Base-by-base conservation (phyloP, 2,888 invertebrate genomes). In the Biston stratarius region DNA sequence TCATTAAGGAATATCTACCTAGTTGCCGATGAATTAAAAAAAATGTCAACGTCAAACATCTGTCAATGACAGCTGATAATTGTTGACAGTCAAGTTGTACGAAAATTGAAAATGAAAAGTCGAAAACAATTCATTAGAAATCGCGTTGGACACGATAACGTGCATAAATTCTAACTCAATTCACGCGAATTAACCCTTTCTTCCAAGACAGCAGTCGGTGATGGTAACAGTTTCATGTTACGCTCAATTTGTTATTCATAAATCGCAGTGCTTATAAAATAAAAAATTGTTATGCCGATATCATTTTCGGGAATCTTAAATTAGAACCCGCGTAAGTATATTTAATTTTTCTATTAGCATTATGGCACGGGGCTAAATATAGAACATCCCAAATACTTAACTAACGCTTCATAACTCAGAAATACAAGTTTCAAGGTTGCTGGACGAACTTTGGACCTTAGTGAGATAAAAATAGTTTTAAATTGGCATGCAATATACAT, bases 371-470 rank as follows among this genome's bases (percentile, higher is more conserved):
- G n/a, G 56, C 69, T 72, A 72, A 67, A 64, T 59, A 63, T 72
- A 72, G 67, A 48, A 36, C 48, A 60, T 34, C 61, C 24, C 24
- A 12, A 55, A 62, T 44, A 45, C 38, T 6, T 59, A 10, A 44
- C 49, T 56, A 36, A 36, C 59, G 44, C 24, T 59, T 42, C 36
- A 8, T 12, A 42, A 42, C 40, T 42, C 15, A 1, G 36, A 9
- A 7, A 38, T 51, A 53, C 5, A 56, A 47, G 55, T 59, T 61
- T 47, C 67, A 67, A 72, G 72, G 72, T 65, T 65, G 48, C 12
- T 8, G 11, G 8, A 36, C 24, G 71, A 44, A 57, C 64, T 71
- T 76, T 67, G 69, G 53, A 67, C 72, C 62, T 14, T 55, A 12
- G 44, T 6, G 7, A 44, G 44, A 57, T 61, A 61, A 57, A 61